A percentile compares a stretch with the other conserved stretches of the same genome.
Conservation (phyloP, 2,888 invertebrate species). For the Hypercompe scribonia region DNA sequence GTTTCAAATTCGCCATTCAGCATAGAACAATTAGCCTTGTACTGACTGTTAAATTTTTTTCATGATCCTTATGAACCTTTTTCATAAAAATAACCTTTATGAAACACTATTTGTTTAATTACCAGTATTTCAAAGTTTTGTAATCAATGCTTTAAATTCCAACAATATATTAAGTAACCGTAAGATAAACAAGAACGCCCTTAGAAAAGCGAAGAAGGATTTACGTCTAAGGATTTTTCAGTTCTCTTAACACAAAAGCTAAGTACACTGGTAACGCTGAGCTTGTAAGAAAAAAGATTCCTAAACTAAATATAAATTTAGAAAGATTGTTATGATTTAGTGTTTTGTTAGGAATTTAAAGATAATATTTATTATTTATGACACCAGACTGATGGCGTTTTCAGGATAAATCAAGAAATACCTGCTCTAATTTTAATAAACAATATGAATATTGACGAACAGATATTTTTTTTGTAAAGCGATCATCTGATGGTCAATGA, state of each 20-base stretch:
- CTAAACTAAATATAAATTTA: neutral
- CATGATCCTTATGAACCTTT: too few relatives aligned
- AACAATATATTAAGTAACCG: conserved; percentile 11
- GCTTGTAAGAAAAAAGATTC: conserved; percentile 4
- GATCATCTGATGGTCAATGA: too few relatives aligned
- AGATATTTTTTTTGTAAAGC: too few relatives aligned
- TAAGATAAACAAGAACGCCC: conserved; percentile 16
- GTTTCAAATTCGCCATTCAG: too few relatives aligned
- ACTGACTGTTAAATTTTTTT: too few relatives aligned
- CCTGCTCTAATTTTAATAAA: too few relatives aligned
- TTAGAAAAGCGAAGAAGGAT: conserved; percentile 13
- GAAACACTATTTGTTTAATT: neutral
- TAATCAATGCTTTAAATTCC: conserved; percentile 3
- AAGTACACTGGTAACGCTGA: conserved; percentile 5
- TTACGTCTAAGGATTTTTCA: conserved; percentile 11
- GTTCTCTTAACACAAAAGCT: conserved; percentile 10
- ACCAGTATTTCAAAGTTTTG: neutral
- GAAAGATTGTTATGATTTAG: neutral
- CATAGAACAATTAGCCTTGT: too few relatives aligned
- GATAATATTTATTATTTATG: neutral
- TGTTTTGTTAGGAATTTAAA: neutral
- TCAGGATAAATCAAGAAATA: too few relatives aligned
- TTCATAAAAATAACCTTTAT: neutral
- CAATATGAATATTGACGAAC: too few relatives aligned
- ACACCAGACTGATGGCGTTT: neutral